Base-by-base conservation (phyloP, 2,113 vertebrate species). In the Callipepla californica region DNA sequence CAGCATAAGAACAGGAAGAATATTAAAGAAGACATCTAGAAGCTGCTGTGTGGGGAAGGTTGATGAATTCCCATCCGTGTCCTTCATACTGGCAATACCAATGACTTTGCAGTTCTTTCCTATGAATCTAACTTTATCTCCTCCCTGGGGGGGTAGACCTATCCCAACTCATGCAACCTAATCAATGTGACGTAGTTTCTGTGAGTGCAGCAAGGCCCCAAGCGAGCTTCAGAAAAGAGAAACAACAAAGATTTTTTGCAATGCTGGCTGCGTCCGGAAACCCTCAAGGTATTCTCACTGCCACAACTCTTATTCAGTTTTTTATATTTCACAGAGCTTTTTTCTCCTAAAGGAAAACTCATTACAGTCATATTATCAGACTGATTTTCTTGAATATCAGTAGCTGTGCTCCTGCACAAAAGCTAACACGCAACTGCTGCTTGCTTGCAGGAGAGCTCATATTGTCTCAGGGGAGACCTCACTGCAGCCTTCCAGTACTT, bases 21-120 rank as follows among this genome's bases (percentile, higher is more conserved):
- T n/a, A 55, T 69, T 61, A 81, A 89, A 89, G 25, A 58, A 73
- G 15, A 26, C 1, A 0, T 45, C 15, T 30, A 23, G 44, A 53
- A 82, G 18, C 62, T 78, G 36, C 80, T 84, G 17, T 84, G 38
- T 11, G 67, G 84, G 66, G 20, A 32, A 58, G 44, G n/a, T 3
- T 44, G 53, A 75, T 67, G 57, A 79, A 61, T 65, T 84, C 16
- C 77, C 38, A 66, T 78, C 58, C 18, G 7, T 0, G 0, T 48
- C 78, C 48, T 80, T 85, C 58, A 28, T 0, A 1, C 11, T 16
- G 4, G 16, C 0, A 7, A 26, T 13, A 28, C 20, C 28, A 20
- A 5, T 4, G 11, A 48, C 21, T 90, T 53, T 1, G 1, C 5
- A 36, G 73, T 58, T 57, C 18, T 45, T 0, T n/a, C 25, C 10